Percentiles rank a stretch among this genome's conserved stretches.
phyloP scores from a whole-genome alignment of 2,797 vertebrate species.

The Ispidina picta region DNA sequence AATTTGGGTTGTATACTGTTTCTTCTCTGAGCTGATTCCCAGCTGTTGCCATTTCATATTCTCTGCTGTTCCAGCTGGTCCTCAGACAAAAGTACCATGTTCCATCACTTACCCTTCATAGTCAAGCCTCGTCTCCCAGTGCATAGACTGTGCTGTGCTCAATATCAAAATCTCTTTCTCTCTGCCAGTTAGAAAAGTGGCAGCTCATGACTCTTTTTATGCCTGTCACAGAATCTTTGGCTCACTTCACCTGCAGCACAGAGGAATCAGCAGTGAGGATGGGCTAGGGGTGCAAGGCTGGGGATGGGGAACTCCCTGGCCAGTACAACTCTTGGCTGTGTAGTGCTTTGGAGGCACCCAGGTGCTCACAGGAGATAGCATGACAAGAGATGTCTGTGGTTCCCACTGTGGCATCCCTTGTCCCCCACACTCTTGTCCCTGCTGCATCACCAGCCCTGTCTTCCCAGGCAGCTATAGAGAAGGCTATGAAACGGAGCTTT shows the following conservation, averaged over 20 bases:
- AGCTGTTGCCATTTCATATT: neutral
- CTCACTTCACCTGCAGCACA: neutral
- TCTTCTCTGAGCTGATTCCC: neutral
- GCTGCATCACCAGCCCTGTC: neutral
- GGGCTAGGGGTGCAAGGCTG: neutral
- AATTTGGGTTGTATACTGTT: neutral
- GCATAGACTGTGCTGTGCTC: neutral
- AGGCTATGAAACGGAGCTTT: neutral
- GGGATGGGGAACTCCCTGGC: neutral
- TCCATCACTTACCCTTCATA: neutral
- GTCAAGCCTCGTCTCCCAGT: neutral
- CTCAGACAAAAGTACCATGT: neutral
- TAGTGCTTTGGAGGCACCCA: neutral
- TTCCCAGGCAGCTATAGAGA: neutral
- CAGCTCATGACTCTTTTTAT: neutral
- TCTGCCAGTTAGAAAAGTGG: neutral
- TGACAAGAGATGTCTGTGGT: fast-evolving
- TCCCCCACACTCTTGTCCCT: too few relatives aligned
- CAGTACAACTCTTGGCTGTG: fast-evolving
- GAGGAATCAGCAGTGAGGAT: neutral
- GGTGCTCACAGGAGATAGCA: neutral
- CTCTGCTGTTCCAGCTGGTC: neutral
- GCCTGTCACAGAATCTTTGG: neutral
- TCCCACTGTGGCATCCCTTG: neutral
- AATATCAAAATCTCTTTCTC: neutral